Evolutionary conservation across 1,140 invertebrate species (phyloP).

Genomic region (Diploscapter pachys): DNA sequence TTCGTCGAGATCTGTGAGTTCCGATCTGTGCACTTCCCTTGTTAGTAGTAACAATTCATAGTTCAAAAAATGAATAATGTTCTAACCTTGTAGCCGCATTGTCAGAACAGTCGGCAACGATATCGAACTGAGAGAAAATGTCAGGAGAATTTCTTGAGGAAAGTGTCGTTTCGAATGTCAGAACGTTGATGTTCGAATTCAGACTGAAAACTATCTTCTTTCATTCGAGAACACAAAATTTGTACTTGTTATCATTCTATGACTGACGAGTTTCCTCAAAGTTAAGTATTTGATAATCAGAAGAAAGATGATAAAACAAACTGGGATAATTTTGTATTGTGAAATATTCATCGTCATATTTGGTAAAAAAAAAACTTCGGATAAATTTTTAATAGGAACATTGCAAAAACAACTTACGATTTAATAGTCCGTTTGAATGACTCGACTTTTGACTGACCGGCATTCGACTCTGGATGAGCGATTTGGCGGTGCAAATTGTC

Average conservation of each 20-base stretch:
- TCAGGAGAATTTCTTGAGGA: constrained; percentile 75
- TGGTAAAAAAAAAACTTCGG: no score
- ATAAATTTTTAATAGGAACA: neutral
- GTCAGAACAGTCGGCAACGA: constrained; percentile 89
- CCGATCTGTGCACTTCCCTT: no score
- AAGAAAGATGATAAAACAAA: no score
- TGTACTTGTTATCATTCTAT: no score
- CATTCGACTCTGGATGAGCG: constrained; percentile 72
- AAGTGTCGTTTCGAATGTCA: constrained; percentile 65
- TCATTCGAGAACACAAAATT: no score
- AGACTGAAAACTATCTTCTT: neutral
- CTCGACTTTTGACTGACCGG: constrained; percentile 73
- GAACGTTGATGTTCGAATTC: neutral
- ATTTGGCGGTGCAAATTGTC: constrained; percentile 93
- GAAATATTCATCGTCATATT: no score
- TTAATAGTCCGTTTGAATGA: constrained; percentile 44
- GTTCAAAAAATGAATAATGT: no score
- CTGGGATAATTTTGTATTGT: no score
- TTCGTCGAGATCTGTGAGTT: no score
- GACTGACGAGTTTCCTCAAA: no score
- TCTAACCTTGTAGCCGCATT: constrained; percentile 86
- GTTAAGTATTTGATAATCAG: no score
- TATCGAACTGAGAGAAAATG: constrained; percentile 75
- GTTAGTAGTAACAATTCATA: no score
- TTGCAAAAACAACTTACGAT: constrained; percentile 16